Evolutionary conservation across 2,888 invertebrate species (phyloP), one percentile per base, ranked within the genome.

Genomic region (Xestia rhomboidea): DNA sequence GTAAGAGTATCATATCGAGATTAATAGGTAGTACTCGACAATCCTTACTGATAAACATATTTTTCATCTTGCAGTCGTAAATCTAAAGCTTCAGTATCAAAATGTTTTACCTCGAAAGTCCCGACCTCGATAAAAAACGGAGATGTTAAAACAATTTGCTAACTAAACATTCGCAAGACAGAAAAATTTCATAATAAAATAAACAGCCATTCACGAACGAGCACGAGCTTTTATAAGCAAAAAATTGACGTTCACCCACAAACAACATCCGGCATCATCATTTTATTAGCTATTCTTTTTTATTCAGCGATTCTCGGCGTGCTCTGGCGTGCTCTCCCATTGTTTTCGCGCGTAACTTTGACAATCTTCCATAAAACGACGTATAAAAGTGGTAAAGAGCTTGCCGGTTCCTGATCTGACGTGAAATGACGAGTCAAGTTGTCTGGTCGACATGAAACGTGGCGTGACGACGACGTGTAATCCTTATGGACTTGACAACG

Each of bases 401-500:
- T 87, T 79, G 84, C 72, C 79, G 74, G 71, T 79, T 81, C 82
- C 82, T 82, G 85, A 89, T 85, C 83, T 87, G 87, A 88, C 89
- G 88, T 87, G 75, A 87, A 90, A 89, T 90, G 92, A 91, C 91
- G 90, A 90, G 89, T 89, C 84, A 88, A 89, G 89, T 88, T 89
- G 88, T 88, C 88, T 83, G 87, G 82, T 69, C 84, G 89, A 88
- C 90, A 87, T 89, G 90, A 90, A 90, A 90, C 83, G 87, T 91
- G 88, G 84, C 88, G 91, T 90, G 91, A 88, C 89, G 91, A 88
- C 89, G 90, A 89, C 87, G 83, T 87, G 89, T 91, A 93, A 92
- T 91, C 92, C 91, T 90, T 91, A 91, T 91, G 90, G 90, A 90
- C 88, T 89, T 91, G 93, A 91, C 92, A 89, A 89, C 90, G 91